Evolutionary conservation across 2,113 vertebrate genomes (phyloP).

Genomic region (Pygoscelis adeliae): DNA sequence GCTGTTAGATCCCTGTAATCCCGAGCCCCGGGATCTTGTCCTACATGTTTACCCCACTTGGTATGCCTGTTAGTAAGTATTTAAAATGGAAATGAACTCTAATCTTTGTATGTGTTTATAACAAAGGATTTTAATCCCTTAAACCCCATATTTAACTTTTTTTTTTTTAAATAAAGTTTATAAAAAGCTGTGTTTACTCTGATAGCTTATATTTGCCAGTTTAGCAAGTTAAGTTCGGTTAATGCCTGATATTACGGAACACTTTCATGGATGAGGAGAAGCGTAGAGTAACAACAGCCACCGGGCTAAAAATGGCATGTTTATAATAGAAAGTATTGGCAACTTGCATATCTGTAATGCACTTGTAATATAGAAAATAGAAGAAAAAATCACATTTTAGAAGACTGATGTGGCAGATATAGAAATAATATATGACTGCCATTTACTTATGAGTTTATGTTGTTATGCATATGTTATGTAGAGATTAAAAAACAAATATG

Average conservation of each 20-base stretch:
- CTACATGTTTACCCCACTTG: slow-evolving; percentile 56
- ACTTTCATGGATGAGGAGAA: not conserved
- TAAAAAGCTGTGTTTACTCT: not conserved
- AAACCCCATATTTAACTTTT: not conserved
- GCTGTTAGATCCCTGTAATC: slow-evolving; percentile 71
- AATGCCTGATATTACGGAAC: not conserved
- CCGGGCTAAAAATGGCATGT: not conserved
- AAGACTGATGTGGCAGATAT: not conserved
- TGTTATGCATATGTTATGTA: not conserved
- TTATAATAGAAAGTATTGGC: not conserved
- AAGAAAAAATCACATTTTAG: not conserved
- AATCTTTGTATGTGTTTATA: slow-evolving; percentile 37
- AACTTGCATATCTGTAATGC: not conserved
- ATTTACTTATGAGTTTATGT: not conserved
- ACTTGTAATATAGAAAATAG: not conserved
- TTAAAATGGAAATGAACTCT: slow-evolving; percentile 65
- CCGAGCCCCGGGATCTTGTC: slow-evolving; percentile 47
- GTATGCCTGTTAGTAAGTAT: slow-evolving; percentile 38
- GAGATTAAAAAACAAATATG: not conserved
- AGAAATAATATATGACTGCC: not conserved
- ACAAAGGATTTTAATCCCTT: slow-evolving; percentile 48
- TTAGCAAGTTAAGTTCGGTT: not conserved
- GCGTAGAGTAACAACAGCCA: not conserved
- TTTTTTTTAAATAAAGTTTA: not conserved
- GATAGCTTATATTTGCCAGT: not conserved